These are phyloP conservation scores for Nezara viridula DNA, from an alignment of 2,888 invertebrate genomes.

Conservation along the genomic window DNA sequence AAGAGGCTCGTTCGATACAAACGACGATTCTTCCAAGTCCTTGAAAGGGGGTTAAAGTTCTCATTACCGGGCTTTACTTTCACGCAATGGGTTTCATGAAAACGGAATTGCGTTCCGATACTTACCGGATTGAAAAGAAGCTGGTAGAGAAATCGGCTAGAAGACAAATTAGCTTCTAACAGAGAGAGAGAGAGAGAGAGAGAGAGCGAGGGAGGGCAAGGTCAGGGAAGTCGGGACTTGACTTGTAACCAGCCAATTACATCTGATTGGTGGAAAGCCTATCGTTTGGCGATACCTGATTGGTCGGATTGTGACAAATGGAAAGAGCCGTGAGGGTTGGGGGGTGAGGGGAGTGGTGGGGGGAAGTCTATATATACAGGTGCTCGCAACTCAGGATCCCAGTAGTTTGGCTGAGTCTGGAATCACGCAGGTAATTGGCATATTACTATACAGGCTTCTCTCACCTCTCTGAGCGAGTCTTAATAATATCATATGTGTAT, in stretches of 20 bases:
- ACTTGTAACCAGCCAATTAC: not conserved
- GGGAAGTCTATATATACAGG: constrained; percentile 47
- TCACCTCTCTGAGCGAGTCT: not conserved
- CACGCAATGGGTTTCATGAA: not conserved
- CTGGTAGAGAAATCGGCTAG: not conserved
- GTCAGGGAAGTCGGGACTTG: not conserved
- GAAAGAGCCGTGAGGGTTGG: constrained; percentile 54
- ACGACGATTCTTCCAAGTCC: not conserved
- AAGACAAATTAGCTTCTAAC: not conserved
- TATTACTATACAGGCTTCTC: not conserved
- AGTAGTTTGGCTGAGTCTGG: not conserved
- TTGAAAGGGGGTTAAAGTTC: not conserved
- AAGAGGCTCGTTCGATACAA: not conserved
- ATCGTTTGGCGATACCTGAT: not conserved
- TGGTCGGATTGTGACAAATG: constrained; percentile 33
- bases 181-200: not conserved
- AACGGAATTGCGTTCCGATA: not conserved
- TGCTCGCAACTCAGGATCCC: not conserved
- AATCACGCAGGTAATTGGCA: not conserved
- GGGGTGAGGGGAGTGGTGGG: constrained; percentile 36
- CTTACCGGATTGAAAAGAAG: not conserved
- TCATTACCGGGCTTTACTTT: not conserved
- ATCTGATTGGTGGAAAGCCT: constrained; percentile 13
- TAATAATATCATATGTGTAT: not conserved
- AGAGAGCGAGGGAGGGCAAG: not conserved